phyloP scores from a whole-genome alignment of 1,140 invertebrate species.

The Nylanderia fulva region DNA sequence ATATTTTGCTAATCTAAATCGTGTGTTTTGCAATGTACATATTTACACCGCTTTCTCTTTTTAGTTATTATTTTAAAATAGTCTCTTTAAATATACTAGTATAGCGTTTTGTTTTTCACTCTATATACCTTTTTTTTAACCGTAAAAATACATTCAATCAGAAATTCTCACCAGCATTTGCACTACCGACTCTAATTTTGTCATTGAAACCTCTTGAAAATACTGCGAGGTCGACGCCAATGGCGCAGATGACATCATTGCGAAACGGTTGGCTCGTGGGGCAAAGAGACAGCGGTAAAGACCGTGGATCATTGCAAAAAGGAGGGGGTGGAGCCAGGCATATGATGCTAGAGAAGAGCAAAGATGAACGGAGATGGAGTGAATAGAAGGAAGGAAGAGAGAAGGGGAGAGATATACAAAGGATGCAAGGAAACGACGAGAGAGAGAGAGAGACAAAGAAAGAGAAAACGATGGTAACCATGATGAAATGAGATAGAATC shows the following conservation, averaged over 20 bases:
- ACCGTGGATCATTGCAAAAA: slow-evolving; percentile 65
- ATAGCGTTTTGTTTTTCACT: background rate
- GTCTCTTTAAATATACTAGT: background rate
- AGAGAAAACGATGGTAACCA: slow-evolving; percentile 19
- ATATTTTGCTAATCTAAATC: background rate
- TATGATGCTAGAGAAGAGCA: slow-evolving; percentile 57
- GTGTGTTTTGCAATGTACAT: background rate
- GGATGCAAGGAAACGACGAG: slow-evolving; percentile 18
- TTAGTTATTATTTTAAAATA: background rate
- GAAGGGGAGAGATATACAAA: background rate
- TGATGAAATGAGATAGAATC: slow-evolving; percentile 40
- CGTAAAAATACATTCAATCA: background rate
- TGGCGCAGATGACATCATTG: slow-evolving; percentile 79
- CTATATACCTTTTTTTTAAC: background rate
- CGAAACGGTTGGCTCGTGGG: slow-evolving; percentile 62
- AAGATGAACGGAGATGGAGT: slow-evolving; percentile 27
- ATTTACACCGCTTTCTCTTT: background rate
- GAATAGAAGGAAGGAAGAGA: slow-evolving; percentile 36
- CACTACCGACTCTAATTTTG: background rate
- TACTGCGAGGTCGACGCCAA: slow-evolving; percentile 60
- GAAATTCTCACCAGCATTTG: background rate
- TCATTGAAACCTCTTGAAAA: slow-evolving; percentile 29
- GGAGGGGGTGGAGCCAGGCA: slow-evolving; percentile 49
- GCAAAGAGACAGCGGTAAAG: slow-evolving; percentile 66
- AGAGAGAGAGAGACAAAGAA: slow-evolving; percentile 25